These are phyloP conservation scores for Setophaga coronata DNA, from an alignment of 2,113 vertebrate genomes.

Conservation along the genomic window DNA sequence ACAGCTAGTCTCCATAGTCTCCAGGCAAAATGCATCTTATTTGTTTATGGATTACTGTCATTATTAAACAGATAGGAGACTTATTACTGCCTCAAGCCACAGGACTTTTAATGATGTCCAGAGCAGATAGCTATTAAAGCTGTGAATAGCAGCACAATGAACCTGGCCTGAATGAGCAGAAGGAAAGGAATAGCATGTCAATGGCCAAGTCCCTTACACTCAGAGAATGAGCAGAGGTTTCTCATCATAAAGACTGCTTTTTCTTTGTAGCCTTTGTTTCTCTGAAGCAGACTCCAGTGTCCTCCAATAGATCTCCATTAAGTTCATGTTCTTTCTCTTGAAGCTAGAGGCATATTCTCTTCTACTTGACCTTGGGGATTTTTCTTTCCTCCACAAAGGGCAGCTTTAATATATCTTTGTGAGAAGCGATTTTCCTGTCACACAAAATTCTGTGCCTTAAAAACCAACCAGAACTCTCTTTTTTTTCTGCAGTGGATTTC, in stretches of 20 bases:
- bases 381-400: background rate
- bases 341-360: conserved; percentile 22
- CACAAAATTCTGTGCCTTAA: background rate
- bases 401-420: background rate
- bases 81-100: conserved; percentile 38
- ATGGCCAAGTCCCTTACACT: background rate
- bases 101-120: conserved; percentile 65
- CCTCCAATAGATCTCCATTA: conserved; percentile 31
- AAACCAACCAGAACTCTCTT: background rate
- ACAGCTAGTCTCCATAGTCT: conserved; percentile 54
- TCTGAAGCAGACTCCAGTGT: background rate
- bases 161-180: background rate
- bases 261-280: conserved; percentile 19
- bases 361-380: conserved; percentile 15
- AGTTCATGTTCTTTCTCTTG: background rate
- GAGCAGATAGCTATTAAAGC: conserved; percentile 48
- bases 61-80: conserved; percentile 58
- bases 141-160: background rate
- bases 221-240: background rate
- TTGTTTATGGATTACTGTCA: conserved; percentile 68
- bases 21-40: conserved; percentile 23
- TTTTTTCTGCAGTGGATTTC: background rate
- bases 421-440: background rate
- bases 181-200: background rate
- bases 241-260: background rate